Conservation (phyloP, 2,888 invertebrate genomes). For the Drosophila nigritarsus region DNA sequence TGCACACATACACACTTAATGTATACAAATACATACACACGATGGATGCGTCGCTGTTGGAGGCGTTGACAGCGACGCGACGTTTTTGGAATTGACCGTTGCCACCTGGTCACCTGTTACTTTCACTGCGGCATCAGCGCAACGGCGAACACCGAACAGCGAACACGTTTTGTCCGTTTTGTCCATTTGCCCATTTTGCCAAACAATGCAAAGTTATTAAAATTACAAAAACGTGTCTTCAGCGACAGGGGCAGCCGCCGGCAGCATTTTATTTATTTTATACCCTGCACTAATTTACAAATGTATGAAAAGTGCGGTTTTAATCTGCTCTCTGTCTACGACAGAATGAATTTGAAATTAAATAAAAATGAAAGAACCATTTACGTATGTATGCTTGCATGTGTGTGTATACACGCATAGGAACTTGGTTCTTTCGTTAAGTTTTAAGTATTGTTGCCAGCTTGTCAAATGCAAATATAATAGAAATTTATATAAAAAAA, state of each 20-base stretch:
- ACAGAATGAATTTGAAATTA: not conserved
- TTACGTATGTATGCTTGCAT: not conserved
- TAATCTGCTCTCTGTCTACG: not conserved
- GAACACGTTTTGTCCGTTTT: conserved; percentile 65
- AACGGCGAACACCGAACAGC: conserved; percentile 50
- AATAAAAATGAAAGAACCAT: not conserved
- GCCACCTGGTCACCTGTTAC: conserved; percentile 70
- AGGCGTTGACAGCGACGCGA: conserved; percentile 54
- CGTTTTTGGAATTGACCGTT: conserved; percentile 63
- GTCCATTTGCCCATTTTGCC: conserved; percentile 38
- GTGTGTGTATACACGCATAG: not conserved
- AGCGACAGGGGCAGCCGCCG: conserved; percentile 26
- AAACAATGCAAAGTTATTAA: conserved; percentile 66
- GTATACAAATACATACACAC: not conserved
- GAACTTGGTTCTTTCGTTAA: not conserved
- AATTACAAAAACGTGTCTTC: conserved; percentile 59
- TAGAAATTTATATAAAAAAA: not conserved
- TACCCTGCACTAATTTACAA: not conserved
- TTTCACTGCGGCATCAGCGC: conserved; percentile 56
- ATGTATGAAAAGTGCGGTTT: not conserved
- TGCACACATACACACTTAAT: not conserved
- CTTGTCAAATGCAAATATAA: not conserved
- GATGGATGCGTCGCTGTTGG: conserved; percentile 35
- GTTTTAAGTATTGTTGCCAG: not conserved
- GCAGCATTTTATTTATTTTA: conserved; percentile 12